phyloP scores from a whole-genome alignment of 1,140 invertebrate species.

The Bursaphelenchus mucronatus region DNA sequence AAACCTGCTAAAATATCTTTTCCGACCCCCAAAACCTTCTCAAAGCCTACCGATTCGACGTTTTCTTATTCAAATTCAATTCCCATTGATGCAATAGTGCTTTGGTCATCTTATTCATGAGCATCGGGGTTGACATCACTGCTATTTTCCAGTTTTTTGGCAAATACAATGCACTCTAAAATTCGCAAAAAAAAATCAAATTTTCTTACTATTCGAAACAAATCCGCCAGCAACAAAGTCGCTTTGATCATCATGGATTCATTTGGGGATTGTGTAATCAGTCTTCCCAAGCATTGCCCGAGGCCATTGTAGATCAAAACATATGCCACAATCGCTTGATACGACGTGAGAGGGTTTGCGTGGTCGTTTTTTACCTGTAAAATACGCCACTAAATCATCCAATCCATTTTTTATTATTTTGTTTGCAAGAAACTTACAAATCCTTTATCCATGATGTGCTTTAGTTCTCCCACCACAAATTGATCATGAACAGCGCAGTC shows the following conservation, averaged over 20 bases:
- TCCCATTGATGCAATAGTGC: constrained; percentile 9
- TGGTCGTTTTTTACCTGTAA: constrained; percentile 22
- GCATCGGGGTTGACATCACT: constrained; percentile 13
- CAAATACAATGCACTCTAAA: constrained; percentile 20
- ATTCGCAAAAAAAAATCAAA: neutral
- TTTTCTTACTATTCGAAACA: constrained; percentile 26
- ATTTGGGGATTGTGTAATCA: constrained; percentile 27
- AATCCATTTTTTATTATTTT: constrained; percentile 7
- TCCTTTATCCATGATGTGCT: constrained; percentile 13
- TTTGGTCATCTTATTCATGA: constrained; percentile 18
- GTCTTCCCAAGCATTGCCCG: constrained; percentile 19
- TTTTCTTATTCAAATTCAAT: constrained; percentile 10
- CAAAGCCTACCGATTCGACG: constrained; percentile 11
- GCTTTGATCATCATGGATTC: constrained; percentile 24
- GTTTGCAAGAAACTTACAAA: constrained; percentile 10
- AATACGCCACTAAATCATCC: neutral
- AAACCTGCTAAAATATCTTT: neutral
- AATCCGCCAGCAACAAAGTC: constrained; percentile 32
- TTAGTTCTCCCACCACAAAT: constrained; percentile 37
- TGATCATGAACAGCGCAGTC: constrained; percentile 35
- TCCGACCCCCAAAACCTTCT: neutral
- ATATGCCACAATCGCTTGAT: constrained; percentile 34
- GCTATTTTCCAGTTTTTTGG: constrained; percentile 26
- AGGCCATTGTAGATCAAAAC: constrained; percentile 26
- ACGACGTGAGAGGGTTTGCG: constrained; percentile 30